A percentile compares a stretch with the other conserved stretches of the same genome.
phyloP scores from a whole-genome alignment of 1,140 invertebrate genomes.

The Zophobas atratus region DNA sequence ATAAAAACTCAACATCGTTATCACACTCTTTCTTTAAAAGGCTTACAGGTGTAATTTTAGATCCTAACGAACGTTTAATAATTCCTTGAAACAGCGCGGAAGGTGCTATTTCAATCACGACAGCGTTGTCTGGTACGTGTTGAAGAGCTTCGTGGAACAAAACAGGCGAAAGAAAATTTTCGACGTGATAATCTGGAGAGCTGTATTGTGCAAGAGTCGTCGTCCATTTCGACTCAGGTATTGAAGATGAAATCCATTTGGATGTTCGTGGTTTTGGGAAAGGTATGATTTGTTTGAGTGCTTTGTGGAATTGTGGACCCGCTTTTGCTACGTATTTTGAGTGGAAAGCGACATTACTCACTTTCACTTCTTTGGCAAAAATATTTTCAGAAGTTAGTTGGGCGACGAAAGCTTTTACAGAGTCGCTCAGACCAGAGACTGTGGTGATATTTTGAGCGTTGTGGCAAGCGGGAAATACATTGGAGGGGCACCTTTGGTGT shows the following conservation, averaged over 20 bases:
- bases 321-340: constrained; percentile 92
- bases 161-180: constrained; percentile 93
- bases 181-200: constrained; percentile 95
- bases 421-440: constrained; percentile 87
- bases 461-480: constrained; percentile 92
- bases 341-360: constrained; percentile 94
- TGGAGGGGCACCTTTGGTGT: constrained; percentile 79
- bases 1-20: constrained; percentile 81
- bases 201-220: constrained; percentile 84
- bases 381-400: constrained; percentile 83
- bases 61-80: constrained; percentile 82
- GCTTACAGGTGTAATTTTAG: constrained; percentile 79
- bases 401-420: constrained; percentile 82
- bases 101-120: constrained; percentile 94
- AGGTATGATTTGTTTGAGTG: constrained; percentile 86
- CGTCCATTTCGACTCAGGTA: constrained; percentile 88
- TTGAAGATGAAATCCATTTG: constrained; percentile 93
- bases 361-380: constrained; percentile 92
- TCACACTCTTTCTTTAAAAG: constrained; percentile 81
- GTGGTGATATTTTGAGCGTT: constrained; percentile 94
- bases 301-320: constrained; percentile 83
- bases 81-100: constrained; percentile 92
- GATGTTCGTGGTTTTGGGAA: constrained; percentile 83
- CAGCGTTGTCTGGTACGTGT: constrained; percentile 89
- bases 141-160: constrained; percentile 87